Base-by-base conservation (phyloP, 2,888 invertebrate genomes). In the Cetonia aurata region DNA sequence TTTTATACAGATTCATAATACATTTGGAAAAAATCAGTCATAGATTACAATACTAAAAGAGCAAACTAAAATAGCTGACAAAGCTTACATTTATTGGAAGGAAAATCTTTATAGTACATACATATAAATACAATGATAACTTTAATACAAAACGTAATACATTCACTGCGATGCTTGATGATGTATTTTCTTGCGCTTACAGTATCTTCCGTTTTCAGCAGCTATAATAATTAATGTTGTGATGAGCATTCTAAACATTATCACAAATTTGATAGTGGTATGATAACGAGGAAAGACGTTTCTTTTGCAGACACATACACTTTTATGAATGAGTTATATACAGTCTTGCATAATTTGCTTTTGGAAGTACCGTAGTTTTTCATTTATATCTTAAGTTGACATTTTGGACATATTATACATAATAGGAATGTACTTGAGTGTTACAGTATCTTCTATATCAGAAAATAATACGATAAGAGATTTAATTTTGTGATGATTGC, bases 181-280 rank as follows among this genome's bases (percentile, higher is more conserved):
- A 69, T 75, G 75, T 77, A 75, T 78, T 77, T 77, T 25, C 25
- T 25, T 80, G 79, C 78, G 79, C 42, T 44, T 9, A 55, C 17
- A 53, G 44, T 56, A 55, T 41, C 56, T 67, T 59, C 19, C 17
- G 17, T 59, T 62, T 59, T 48, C 33, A 62, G 62, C 62, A 48
- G 44, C 46, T 53, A 56, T 13, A 15, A 37, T 25, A 65, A 37
- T 60, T 69, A 53, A 17, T 50, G 75, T 75, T 80, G 80, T 81
- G 80, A 82, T 82, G 82, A 83, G 82, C 82, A 83, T 82, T 82
- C 79, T 62, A 80, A 78, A 81, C 37, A 78, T 80, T 83, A 83
- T 83, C 82, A 83, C 82, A 83, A 82, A 79, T 77, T 76, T 70
- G 33, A 48, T 25, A 56, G 72, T 70, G 72, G 71, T 69, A 62